Evolutionary conservation across 2,113 vertebrate species (phyloP).

Genomic region (Oncorhynchus gorbuscha): DNA sequence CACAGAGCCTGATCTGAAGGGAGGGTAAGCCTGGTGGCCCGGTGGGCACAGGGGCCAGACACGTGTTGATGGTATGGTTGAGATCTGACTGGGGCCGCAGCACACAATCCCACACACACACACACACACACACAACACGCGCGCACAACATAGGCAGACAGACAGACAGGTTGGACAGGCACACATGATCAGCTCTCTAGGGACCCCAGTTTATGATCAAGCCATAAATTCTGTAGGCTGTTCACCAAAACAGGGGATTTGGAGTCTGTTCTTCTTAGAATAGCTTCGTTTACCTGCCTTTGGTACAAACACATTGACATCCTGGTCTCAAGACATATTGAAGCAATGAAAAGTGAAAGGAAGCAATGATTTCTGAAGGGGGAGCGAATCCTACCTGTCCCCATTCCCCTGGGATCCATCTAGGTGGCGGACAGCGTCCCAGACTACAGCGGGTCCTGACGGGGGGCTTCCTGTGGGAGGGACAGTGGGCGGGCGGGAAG

Average conservation of each 20-base stretch:
- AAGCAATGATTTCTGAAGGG: neutral
- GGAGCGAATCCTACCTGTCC: constrained; percentile 82
- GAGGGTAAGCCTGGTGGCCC: no score
- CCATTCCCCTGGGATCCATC: constrained; percentile 97
- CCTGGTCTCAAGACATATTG: neutral
- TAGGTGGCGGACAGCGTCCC: constrained; percentile 91
- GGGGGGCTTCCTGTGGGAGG: constrained; percentile 87
- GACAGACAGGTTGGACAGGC: neutral
- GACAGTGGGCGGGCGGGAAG: constrained; percentile 85
- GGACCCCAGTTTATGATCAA: no score
- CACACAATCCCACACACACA: constrained; percentile 19
- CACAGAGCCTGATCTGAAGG: no score
- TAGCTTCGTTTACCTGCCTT: neutral
- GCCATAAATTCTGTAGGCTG: constrained; percentile 56
- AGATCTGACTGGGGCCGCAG: no score
- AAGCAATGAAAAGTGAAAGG: neutral
- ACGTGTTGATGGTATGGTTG: no score
- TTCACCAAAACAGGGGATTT: constrained; percentile 47
- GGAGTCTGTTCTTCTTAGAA: constrained; percentile 8
- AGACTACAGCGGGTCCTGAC: constrained; percentile 91
- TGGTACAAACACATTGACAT: neutral
- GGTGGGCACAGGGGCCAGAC: no score
- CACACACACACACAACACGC: no score
- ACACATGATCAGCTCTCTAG: no score
- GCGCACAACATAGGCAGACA: neutral